Evolutionary conservation across 1,140 invertebrate species (phyloP), one percentile per base, ranked within the genome.

Genomic region (Penaeus indicus): DNA sequence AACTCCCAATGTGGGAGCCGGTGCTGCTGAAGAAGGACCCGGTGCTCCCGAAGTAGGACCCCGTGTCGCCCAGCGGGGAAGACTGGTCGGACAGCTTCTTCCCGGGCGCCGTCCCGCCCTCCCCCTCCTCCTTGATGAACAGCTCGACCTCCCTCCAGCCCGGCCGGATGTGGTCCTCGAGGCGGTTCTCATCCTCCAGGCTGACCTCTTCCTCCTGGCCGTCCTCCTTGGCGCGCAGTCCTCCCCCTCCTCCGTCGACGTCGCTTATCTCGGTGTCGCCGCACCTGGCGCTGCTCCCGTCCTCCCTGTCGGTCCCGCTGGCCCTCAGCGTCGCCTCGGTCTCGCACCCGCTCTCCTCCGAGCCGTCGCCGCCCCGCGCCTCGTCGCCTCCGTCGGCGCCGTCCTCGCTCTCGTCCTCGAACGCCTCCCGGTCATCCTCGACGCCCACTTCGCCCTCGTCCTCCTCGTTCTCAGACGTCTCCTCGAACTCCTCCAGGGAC

Each of bases 301-400:
- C 82, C 32, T 47, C 62, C 19, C 22, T 84, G 1, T 89, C 87
- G 25, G 38, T 84, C 19, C 61, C 87, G 63, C 47, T 84, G 18
- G 81, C 72, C 61, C 13, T 90, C 67, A 90, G 38, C 13, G 89
- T 90, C 7, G 84, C 78, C n/a, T 86, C 89, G 0, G 84, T 90
- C 54, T 90, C 84, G 25, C 89, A 47, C 22, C 89, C 84, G 72
- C 64, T 90, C 54, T 83, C 84, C 38, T 83, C 89, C 18, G 84
- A 69, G n/a, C 83, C 85, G 61, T 63, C 54, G 80, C 42, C 67
- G 60, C 32, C 77, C 63, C 72, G 77, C 16, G 63, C 54, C 22
- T 61, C 85, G 0, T 25, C 69, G 69, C 77, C 67, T 32, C 19
- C 85, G 1, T 54, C 85, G n/a, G 32, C 1, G 8, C 32, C 21